These are phyloP conservation scores for Fulmarus glacialis DNA, from an alignment of 2,113 vertebrate genomes.

Conservation along the genomic window DNA sequence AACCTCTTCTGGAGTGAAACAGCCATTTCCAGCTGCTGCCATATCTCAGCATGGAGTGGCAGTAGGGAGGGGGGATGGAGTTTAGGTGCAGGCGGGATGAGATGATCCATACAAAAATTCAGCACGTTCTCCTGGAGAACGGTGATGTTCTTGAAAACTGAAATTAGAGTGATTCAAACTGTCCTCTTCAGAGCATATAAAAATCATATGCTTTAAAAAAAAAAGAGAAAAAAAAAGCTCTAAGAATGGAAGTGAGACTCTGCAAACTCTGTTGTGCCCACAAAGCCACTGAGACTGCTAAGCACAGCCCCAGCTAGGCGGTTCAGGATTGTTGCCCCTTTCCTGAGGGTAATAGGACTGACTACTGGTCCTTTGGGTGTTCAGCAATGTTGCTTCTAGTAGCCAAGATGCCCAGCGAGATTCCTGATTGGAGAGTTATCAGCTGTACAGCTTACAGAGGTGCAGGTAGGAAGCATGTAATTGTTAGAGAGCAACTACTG, in stretches of 20 bases:
- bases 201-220: background rate
- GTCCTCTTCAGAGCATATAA: background rate
- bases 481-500: background rate
- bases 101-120: background rate
- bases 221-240: background rate
- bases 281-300: background rate
- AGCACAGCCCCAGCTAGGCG: background rate
- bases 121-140: background rate
- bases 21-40: background rate
- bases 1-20: background rate
- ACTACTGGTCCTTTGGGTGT: fast-evolving
- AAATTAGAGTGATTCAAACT: background rate
- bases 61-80: background rate
- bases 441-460: background rate
- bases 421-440: background rate
- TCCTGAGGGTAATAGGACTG: background rate
- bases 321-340: background rate
- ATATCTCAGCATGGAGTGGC: background rate
- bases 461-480: background rate
- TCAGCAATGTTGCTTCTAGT: background rate
- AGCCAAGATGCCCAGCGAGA: background rate
- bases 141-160: background rate
- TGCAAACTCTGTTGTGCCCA: background rate
- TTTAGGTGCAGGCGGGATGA: background rate
- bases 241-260: background rate